Base-by-base conservation (phyloP, 92 coral and sea anemone genomes). In the Muricea muricata region DNA sequence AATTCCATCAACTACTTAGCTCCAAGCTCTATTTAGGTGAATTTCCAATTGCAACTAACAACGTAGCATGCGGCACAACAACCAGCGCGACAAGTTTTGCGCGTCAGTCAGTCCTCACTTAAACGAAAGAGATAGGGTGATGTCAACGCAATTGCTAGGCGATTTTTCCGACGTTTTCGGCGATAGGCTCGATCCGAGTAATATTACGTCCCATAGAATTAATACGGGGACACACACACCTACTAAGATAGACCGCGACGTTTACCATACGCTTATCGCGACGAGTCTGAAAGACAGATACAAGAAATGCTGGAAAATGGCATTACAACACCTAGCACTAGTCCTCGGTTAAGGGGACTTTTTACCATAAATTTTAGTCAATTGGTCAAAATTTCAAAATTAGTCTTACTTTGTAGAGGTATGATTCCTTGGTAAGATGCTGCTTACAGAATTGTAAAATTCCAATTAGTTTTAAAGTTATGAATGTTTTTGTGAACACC, bases 271-370 rank as follows among this genome's bases (percentile, higher is more conserved):
- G 78, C 79, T 21, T 72, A 46, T 23, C 57, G 80, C 40, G 80
- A 68, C 46, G 78, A 82, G 29, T 11, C 86, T 10, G 40, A 48
- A 41, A 15, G 61, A 7, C 86, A 68, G 31, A 82, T 80, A 1
- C 42, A 82, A 21, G 66, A 82, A 4, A 82, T 82, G 86, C 65
- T 50, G n/a, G n/a, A n/a, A n/a, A n/a, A n/a, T n/a, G n/a, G n/a
- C n/a, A n/a, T n/a, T n/a, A n/a, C n/a, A n/a, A n/a, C n/a, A n/a
- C n/a, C n/a, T n/a, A n/a, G n/a, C n/a, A n/a, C n/a, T n/a, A n/a
- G n/a, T n/a, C n/a, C n/a, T n/a, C n/a, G n/a, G n/a, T n/a, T n/a
- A n/a, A n/a, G n/a, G n/a, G n/a, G n/a, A n/a, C n/a, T n/a, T n/a
- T n/a, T n/a, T n/a, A n/a, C n/a, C n/a, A n/a, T n/a, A n/a, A n/a